Base-by-base conservation (phyloP, 2,113 vertebrate species). In the Oreochromis tanganicae region DNA sequence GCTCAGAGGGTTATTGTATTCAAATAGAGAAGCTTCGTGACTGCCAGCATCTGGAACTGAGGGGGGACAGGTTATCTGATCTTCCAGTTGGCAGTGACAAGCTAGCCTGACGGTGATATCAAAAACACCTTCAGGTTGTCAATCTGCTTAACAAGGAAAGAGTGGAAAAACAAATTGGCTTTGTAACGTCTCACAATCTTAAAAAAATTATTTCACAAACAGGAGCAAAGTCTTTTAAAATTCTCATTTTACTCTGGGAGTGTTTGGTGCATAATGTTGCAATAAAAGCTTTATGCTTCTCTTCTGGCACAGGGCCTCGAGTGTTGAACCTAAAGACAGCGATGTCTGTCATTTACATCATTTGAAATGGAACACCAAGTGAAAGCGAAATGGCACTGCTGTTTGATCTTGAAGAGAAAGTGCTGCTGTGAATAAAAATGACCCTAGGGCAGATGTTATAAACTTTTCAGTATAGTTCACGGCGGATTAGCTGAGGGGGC, bases 1-100 rank as follows among this genome's bases (percentile, higher is more conserved):
- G 55, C 79, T 90, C 82, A 91, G 82, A 32, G 9, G 59, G 83
- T 73, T 81, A 90, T 92, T 92, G 86, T 90, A 85, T 91, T 92
- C 73, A 91, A 90, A 92, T 3, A 56, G 55, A 83, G 83, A 16
- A 17, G 73, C 82, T 52, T 46, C 24, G 16, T n/a, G 38, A 38
- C 68, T 84, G 84, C 84, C 82, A 87, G 78, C 12, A 78, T 86
- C 80, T 85, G 66, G 19, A 86, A 50, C 75, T 38, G 29, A 66
- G 80, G 57, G 71, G 86, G 88, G 10, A 84, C 54, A 38, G 79
- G 89, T 86, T 88, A 91, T 89, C 66, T 80, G 88, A 91, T 92
- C 88, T 82, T 79, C 17, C 56, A 82, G 80, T 68, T 92, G 91
- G 90, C 87, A 89, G 56, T 4, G 66, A 92, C 9, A 73, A 52